phyloP scores from a whole-genome alignment of 2,113 vertebrate species.

The Macrotis lagotis region DNA sequence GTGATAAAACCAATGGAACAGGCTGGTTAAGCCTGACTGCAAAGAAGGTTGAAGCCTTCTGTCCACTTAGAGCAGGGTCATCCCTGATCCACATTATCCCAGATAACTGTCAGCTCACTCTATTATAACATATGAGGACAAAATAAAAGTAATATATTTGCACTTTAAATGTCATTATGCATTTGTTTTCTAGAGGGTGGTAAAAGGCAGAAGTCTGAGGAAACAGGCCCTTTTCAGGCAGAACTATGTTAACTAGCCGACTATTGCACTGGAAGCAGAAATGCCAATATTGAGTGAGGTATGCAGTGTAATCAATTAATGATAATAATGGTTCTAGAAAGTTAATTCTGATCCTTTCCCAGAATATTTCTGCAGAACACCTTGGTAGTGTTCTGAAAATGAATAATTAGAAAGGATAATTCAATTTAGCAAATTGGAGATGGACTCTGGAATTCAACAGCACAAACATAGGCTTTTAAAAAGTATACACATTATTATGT shows the following conservation, averaged over 20 bases:
- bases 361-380: conserved; percentile 34
- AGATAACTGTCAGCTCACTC: conserved; percentile 2
- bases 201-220: conserved; percentile 41
- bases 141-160: conserved; percentile 48
- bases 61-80: conserved; percentile 7
- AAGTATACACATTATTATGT: conserved; percentile 25
- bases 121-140: conserved; percentile 50
- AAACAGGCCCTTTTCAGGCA: conserved; percentile 39
- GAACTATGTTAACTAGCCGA: conserved; percentile 40
- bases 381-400: conserved; percentile 55
- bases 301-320: not conserved
- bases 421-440: conserved; percentile 45
- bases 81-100: conserved; percentile 50
- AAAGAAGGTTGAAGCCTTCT: conserved; percentile 24
- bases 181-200: conserved; percentile 23
- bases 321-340: conserved; percentile 50
- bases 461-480: conserved; percentile 43
- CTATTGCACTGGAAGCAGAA: conserved; percentile 17
- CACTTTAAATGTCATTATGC: conserved; percentile 51
- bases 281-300: not conserved
- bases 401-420: conserved; percentile 38
- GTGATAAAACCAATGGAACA: conserved; percentile 35
- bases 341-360: conserved; percentile 39
- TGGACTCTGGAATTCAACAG: conserved; percentile 33
- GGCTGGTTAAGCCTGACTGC: not conserved